Percentiles rank a stretch among this genome's conserved stretches.
These are phyloP conservation scores for Autographa gamma DNA, from an alignment of 2,888 invertebrate species.

Conservation along the genomic window DNA sequence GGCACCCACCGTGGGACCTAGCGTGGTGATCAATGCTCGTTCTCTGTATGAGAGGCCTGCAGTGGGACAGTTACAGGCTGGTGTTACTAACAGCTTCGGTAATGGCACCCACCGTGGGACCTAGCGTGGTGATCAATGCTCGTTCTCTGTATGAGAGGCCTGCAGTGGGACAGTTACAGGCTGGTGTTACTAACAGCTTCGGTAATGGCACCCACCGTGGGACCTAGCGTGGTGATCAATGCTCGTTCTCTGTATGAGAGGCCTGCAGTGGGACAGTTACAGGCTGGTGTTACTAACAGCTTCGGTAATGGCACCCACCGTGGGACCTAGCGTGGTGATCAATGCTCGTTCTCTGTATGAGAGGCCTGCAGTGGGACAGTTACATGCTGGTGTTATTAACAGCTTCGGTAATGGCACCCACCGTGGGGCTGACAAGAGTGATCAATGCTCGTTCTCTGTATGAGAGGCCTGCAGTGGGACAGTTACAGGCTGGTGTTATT, in stretches of 20 bases:
- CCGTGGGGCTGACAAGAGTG: too few species aligned
- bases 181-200: too few species aligned
- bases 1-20: too few species aligned
- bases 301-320: too few species aligned
- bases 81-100: too few species aligned
- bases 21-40: neutral
- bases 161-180: neutral
- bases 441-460: neutral
- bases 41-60: neutral
- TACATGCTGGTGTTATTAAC: too few species aligned
- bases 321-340: too few species aligned
- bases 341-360: neutral
- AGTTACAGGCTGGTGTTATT: too few species aligned
- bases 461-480: neutral
- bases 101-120: too few species aligned
- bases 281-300: too few species aligned
- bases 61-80: neutral
- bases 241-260: neutral
- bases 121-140: neutral
- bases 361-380: neutral
- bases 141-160: neutral
- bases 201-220: too few species aligned
- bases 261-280: neutral
- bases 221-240: neutral
- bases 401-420: too few species aligned